Evolutionary conservation across 1,140 invertebrate genomes (phyloP).

Genomic region (Trichonephila inaurata): DNA sequence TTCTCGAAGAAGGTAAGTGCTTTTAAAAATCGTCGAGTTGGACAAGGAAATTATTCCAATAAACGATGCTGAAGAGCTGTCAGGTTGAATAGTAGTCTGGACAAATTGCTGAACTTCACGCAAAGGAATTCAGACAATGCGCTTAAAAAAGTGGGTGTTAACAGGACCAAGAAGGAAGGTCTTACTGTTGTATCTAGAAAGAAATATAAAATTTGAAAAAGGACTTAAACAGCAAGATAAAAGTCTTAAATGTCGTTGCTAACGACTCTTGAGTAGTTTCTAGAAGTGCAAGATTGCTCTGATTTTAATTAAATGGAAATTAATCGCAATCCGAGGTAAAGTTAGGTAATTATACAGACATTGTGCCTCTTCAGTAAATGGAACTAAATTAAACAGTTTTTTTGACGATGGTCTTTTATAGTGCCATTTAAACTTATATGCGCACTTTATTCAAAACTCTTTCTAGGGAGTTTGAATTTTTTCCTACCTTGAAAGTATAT

Average conservation of each 20-base stretch:
- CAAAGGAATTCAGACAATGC: conserved; percentile 36
- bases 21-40: neutral
- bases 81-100: neutral
- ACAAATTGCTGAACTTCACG: conserved; percentile 35
- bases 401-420: neutral
- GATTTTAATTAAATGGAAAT: conserved; percentile 50
- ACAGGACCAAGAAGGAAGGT: neutral
- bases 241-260: conserved; percentile 10
- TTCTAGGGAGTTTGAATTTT: neutral
- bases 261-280: conserved; percentile 15
- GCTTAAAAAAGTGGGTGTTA: conserved; percentile 13
- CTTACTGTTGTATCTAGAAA: neutral
- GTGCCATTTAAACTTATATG: conserved; percentile 8
- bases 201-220: neutral
- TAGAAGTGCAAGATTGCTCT: neutral
- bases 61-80: conserved; percentile 24
- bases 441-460: neutral
- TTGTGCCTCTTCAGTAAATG: neutral
- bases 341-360: conserved; percentile 3
- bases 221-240: neutral
- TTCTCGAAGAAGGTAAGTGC: neutral
- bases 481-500: neutral
- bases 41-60: neutral
- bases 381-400: conserved; percentile 12
- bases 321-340: conserved; percentile 15